Evolutionary conservation across 2,113 vertebrate species (phyloP), one percentile per base, ranked within the genome.

Genomic region (Callipepla squamata): DNA sequence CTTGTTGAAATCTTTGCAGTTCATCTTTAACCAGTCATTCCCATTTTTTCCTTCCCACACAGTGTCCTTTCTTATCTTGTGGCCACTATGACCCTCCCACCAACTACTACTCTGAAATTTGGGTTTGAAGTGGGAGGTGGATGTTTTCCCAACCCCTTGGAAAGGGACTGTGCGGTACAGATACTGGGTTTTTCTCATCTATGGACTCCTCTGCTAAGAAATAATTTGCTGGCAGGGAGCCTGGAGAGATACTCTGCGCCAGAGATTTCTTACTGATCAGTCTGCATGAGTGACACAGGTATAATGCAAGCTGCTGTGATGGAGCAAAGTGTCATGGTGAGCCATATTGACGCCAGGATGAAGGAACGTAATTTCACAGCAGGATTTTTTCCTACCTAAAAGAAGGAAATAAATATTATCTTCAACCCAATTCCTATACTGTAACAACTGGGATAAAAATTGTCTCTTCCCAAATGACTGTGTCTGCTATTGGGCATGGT

Each of bases 341-440:
- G n/a, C 57, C 3, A 19, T 16, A 14, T 47, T 36, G 7, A 2
- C 1, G 36, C 13, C 15, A 47, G 40, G 84, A 38, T 42, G 50
- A 89, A 73, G 42, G 21, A 59, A 16, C 4, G 4, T 13, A 2
- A 7, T 34, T 67, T 69, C 75, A 66, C 25, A 70, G 19, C 50
- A 62, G 8, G 18, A 3, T n/a, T 69, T 73, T 38, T 5, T 25
- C 9, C 50, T 57, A n/a, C 55, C 30, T n/a, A 11, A n/a, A 38
- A 79, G 34, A 40, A 34, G 19, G 12, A 58, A 38, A 20, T 13
- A 77, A 68, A 70, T 5, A 62, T 93, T 82, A 87, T 89, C 91
- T 92, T 92, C 57, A 94, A 0, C 55, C 66, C 45, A 73, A 93
- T 94, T 63, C 89, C 79, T 30, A 57, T 86, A 36, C 53, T 17